Base-by-base conservation (phyloP, 2,797 vertebrate species). In the Ctenosaura bakeri region DNA sequence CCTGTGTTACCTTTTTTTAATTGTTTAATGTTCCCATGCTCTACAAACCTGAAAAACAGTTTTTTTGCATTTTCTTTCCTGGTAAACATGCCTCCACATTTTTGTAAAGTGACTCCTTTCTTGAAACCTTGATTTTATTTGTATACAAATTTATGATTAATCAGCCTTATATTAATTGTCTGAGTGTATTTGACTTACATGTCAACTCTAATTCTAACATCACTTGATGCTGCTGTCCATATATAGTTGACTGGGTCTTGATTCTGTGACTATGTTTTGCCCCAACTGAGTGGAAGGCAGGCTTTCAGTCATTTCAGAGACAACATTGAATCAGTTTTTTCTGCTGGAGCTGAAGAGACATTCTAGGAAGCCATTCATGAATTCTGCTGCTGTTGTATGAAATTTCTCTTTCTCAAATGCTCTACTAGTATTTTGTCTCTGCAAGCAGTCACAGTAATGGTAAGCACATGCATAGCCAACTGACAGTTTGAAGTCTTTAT, bases 341-440 rank as follows among this genome's bases (percentile, higher is more conserved):
- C 52, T 83, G 62, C 16, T 42, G 35, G 52, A 78, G 35, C 50
- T 52, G 50, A 83, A 83, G 38, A 78, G 32, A 90, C 78, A 46
- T 84, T 50, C 85, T 74, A 84, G 76, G 35, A 78, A 83, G n/a
- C 18, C 35, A 83, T 77, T 77, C 52, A 90, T 56, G 29, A 88
- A 69, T 88, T 56, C 50, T 78, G 13, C 56, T 54, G 4, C 10
- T 66, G 35, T 83, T 78, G 46, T 71, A n/a, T 66, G 73, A 52
- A 77, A 66, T 84, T 64, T 52, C 42, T 84, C 35, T 14, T 56
- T 32, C 76, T 78, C 73, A 56, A 32, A 84, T 83, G 9, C 20
- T 78, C 46, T 18, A 83, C 18, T 66, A 76, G 69, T 22, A 90
- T 82, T 90, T 86, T 9, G 52, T 87, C 50, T 88, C 35, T 22